Evolutionary conservation across 2,113 vertebrate species (phyloP), one percentile per base, ranked within the genome.

Genomic region (Fregata magnificens): DNA sequence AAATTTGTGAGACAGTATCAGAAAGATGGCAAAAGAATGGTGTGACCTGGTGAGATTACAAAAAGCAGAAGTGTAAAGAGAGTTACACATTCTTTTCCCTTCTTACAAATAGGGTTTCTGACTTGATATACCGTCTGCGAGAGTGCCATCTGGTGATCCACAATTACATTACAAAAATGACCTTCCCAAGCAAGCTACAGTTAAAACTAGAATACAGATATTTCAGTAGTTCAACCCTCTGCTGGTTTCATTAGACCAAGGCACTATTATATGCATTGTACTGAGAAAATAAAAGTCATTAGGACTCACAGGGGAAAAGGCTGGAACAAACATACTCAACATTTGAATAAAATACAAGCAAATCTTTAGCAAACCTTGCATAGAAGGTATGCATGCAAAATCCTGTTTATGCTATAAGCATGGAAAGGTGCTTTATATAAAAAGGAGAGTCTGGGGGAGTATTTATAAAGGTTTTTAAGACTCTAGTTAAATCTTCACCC

Each of bases 141-240:
- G 84, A 96, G 66, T 97, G 95, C 94, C 95, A 97, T 96, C 95
- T 97, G 95, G 81, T 97, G 97, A 95, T 92, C 67, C 78, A 73
- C 86, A 95, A 73, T 61, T 82, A 95, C 59, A 82, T 85, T 96
- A 58, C 95, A 94, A 79, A 89, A 94, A 87, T 82, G 70, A 87
- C 89, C 89, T 92, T 91, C 77, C 44, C 44, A 86, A 62, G 47
- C 40, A 69, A 8, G 13, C 28, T 84, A 53, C 58, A 9, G 56
- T 81, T n/a, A 56, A 40, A 93, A 63, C 14, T 38, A n/a, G 28
- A 50, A 94, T 61, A 56, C 36, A 86, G 61, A 17, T 59, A 69
- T 80, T 90, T 82, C 78, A 34, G 58, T n/a, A 86, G 53, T 73
- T 95, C 80, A 94, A 32, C 25, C 28, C 49, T 95, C 42, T 29